A percentile compares a stretch with the other conserved stretches of the same genome.
phyloP scores from a whole-genome alignment of 2,797 vertebrate species.

The Tinamus major region DNA sequence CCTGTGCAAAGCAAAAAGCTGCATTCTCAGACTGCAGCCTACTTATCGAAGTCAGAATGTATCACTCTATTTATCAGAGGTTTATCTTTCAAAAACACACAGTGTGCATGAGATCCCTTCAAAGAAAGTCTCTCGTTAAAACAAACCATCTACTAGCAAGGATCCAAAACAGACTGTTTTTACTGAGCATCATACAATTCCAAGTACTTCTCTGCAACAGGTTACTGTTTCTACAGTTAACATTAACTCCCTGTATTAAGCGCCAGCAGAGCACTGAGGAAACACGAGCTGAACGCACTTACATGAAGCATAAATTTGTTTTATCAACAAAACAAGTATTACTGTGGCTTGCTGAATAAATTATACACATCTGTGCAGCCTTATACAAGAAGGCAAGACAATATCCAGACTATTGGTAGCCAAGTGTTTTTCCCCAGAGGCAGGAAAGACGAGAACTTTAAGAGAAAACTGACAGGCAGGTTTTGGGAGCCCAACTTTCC shows the following conservation, averaged over 20 bases:
- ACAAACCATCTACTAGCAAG: not conserved
- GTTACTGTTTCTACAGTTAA: not conserved
- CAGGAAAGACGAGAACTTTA: not conserved
- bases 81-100: not conserved
- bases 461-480: not conserved
- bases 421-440: not conserved
- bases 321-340: not conserved
- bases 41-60: not conserved
- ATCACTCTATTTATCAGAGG: not conserved
- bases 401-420: not conserved
- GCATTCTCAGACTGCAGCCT: not conserved
- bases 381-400: not conserved
- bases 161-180: not conserved
- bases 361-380: not conserved
- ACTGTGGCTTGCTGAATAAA: not conserved
- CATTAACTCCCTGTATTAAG: not conserved
- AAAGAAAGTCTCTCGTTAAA: not conserved
- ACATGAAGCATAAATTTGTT: not conserved
- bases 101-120: not conserved
- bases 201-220: not conserved
- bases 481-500: not conserved
- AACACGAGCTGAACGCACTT: not conserved
- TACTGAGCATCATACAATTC: not conserved
- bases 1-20: not conserved
- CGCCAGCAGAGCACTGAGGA: not conserved